Percentiles rank a stretch among this genome's conserved stretches.
Evolutionary conservation across 1,140 invertebrate species (phyloP).

Genomic region (Colletes gigas): DNA sequence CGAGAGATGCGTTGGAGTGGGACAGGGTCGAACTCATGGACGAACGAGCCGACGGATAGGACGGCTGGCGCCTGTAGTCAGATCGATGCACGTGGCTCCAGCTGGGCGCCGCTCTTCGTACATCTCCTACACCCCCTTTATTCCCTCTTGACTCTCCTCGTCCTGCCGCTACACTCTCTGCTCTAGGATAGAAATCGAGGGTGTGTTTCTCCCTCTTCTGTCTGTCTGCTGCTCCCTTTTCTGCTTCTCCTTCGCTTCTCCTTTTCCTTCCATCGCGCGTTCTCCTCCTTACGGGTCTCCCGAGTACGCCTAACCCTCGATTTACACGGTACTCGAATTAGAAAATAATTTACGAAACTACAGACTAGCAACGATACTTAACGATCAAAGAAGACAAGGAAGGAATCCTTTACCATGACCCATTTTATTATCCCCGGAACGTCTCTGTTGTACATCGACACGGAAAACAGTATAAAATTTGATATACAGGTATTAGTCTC

Average conservation of each 20-base stretch:
- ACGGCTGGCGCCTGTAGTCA: conserved; percentile 81
- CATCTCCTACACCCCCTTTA: conserved; percentile 77
- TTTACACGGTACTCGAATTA: not conserved
- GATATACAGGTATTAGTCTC: no score
- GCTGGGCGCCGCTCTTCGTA: conserved; percentile 81
- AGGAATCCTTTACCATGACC: no score
- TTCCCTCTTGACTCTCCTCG: conserved; percentile 74
- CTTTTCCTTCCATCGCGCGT: not conserved
- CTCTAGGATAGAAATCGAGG: conserved; percentile 67
- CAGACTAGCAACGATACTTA: no score
- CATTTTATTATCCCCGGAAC: no score
- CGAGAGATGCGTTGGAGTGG: conserved; percentile 67
- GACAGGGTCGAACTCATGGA: conserved; percentile 81
- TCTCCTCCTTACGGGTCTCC: not conserved
- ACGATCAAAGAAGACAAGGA: no score
- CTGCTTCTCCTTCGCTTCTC: not conserved
- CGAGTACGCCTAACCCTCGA: not conserved
- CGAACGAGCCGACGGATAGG: conserved; percentile 81
- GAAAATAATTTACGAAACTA: no score
- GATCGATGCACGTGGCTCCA: conserved; percentile 82
- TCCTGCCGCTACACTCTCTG: conserved; percentile 63
- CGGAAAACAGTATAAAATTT: no score
- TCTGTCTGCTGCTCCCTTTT: conserved; percentile 3
- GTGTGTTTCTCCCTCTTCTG: conserved; percentile 53
- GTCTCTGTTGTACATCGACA: no score